Conservation (phyloP, 1,140 invertebrate genomes). For the Ctenoplectra terminalis region DNA sequence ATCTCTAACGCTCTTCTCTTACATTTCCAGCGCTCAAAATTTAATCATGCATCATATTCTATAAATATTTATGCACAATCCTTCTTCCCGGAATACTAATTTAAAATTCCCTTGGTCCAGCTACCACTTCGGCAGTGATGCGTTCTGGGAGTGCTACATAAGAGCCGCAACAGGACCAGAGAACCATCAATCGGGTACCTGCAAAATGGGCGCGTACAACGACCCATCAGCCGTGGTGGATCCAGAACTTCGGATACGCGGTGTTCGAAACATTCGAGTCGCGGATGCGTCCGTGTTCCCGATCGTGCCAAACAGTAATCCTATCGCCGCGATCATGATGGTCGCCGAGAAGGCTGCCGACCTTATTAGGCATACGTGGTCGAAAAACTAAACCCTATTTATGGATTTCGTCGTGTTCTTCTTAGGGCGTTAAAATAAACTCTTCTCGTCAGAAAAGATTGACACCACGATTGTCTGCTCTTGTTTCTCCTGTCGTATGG, state of each 20-base stretch:
- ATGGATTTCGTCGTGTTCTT: background rate
- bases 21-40: no score
- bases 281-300: constrained; percentile 85
- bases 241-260: constrained; percentile 81
- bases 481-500: background rate
- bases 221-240: constrained; percentile 83
- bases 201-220: constrained; percentile 82
- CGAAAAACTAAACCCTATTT: background rate
- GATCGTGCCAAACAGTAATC: constrained; percentile 82
- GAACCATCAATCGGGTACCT: constrained; percentile 83
- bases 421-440: background rate
- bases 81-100: no score
- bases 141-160: constrained; percentile 83
- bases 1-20: no score
- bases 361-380: constrained; percentile 81
- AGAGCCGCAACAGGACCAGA: constrained; percentile 78
- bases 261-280: constrained; percentile 81
- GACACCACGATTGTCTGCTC: background rate
- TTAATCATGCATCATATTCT: no score
- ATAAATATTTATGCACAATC: no score
- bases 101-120: constrained; percentile 66
- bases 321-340: constrained; percentile 83
- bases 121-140: constrained; percentile 80
- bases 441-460: background rate
- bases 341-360: constrained; percentile 84